These are phyloP conservation scores for Puffinus mauretanicus DNA, from an alignment of 2,113 vertebrate species.

Conservation along the genomic window DNA sequence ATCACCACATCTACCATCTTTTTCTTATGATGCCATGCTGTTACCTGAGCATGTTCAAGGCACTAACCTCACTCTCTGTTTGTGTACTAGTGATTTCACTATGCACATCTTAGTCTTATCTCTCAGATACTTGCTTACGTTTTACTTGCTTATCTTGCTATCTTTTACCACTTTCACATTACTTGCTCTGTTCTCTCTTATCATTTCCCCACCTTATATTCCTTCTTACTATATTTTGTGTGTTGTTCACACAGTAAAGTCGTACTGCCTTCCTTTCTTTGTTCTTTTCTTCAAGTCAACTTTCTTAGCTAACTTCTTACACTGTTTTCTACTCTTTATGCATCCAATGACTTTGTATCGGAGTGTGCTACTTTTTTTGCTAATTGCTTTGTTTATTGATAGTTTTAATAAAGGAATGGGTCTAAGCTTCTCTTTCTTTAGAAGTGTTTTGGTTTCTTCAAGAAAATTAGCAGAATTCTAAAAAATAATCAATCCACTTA, in stretches of 20 bases:
- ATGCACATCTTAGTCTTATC: background rate
- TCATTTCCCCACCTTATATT: background rate
- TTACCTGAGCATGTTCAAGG: background rate
- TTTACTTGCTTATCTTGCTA: background rate
- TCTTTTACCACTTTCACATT: background rate
- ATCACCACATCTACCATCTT: background rate
- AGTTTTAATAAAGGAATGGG: background rate
- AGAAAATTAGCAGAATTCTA: background rate
- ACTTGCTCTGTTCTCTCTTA: background rate
- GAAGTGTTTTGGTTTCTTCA: background rate
- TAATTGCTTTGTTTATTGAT: background rate
- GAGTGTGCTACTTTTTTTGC: background rate
- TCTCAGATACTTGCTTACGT: background rate
- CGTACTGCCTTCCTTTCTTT: background rate
- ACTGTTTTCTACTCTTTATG: background rate
- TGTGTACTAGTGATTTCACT: background rate
- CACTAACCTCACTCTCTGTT: background rate
- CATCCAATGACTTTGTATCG: background rate
- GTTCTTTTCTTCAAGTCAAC: background rate
- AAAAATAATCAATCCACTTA: background rate
- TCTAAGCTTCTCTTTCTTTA: background rate
- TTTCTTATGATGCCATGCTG: background rate
- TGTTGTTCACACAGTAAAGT: background rate
- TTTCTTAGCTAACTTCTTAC: background rate
- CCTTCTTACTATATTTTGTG: background rate